Conservation (phyloP, 2,797 vertebrate genomes). For the Ciconia nigra region DNA sequence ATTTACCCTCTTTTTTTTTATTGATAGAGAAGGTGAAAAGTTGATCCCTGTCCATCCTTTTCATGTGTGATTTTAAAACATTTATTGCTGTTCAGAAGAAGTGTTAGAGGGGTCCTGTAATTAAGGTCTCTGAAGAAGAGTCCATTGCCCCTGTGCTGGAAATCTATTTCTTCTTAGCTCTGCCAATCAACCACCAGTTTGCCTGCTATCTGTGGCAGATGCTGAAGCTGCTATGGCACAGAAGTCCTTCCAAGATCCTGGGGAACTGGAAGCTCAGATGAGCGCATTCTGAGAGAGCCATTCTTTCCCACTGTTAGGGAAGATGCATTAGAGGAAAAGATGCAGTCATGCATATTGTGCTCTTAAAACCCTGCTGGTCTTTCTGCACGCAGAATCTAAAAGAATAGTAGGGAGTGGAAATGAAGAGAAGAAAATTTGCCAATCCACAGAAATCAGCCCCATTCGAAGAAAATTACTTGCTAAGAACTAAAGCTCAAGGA, state of each 20-base stretch:
- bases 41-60: not conserved
- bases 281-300: conserved; percentile 41
- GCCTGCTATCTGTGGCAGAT: conserved; percentile 35
- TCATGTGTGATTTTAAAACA: not conserved
- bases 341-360: conserved; percentile 54
- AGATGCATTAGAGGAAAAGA: conserved; percentile 47
- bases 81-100: not conserved
- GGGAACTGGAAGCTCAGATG: conserved; percentile 57
- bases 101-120: not conserved
- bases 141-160: not conserved
- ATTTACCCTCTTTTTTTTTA: not conserved
- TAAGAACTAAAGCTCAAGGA: not conserved
- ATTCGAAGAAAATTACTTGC: not conserved
- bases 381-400: conserved; percentile 20
- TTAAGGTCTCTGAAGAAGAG: not conserved
- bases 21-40: not conserved
- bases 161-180: conserved; percentile 28
- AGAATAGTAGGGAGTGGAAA: conserved; percentile 7
- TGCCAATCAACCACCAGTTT: not conserved
- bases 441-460: not conserved
- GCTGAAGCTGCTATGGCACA: conserved; percentile 45
- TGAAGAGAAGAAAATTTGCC: not conserved
- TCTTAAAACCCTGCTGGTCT: conserved; percentile 47
- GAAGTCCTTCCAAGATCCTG: conserved; percentile 48
- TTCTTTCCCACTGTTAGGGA: conserved; percentile 51